phyloP scores from a whole-genome alignment of 2,888 invertebrate species.

The Melanostoma scalare region DNA sequence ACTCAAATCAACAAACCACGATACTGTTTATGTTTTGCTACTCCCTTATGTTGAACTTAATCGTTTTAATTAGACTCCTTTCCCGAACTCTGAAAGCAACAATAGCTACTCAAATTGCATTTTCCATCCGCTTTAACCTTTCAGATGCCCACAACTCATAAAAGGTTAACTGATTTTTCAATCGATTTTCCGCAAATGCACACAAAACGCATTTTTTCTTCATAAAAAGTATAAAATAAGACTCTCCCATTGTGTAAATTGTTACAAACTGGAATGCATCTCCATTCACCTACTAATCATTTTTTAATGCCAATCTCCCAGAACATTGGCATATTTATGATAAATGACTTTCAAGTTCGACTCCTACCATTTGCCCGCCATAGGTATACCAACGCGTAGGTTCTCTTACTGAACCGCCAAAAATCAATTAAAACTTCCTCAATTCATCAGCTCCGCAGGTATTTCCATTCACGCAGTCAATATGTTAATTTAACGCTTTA shows the following conservation, averaged over 20 bases:
- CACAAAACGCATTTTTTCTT: constrained; percentile 51
- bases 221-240: background rate
- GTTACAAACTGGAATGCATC: constrained; percentile 55
- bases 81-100: no score
- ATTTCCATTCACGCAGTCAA: constrained; percentile 62
- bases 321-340: constrained; percentile 66
- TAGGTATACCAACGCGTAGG: no score
- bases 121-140: background rate
- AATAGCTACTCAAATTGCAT: background rate
- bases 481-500: constrained; percentile 73
- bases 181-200: constrained; percentile 61
- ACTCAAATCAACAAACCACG: no score
- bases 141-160: constrained; percentile 15
- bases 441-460: constrained; percentile 69
- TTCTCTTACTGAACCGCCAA: constrained; percentile 39
- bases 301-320: constrained; percentile 70
- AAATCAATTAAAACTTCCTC: constrained; percentile 72
- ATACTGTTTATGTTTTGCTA: no score
- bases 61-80: no score
- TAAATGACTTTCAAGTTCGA: constrained; percentile 59
- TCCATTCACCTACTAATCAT: constrained; percentile 66
- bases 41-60: no score
- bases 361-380: constrained; percentile 15
- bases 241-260: constrained; percentile 38
- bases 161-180: constrained; percentile 38